Percentiles rank a stretch among this genome's conserved stretches.
These are phyloP conservation scores for Lymantria monacha DNA, from an alignment of 2,888 invertebrate genomes.

Conservation along the genomic window DNA sequence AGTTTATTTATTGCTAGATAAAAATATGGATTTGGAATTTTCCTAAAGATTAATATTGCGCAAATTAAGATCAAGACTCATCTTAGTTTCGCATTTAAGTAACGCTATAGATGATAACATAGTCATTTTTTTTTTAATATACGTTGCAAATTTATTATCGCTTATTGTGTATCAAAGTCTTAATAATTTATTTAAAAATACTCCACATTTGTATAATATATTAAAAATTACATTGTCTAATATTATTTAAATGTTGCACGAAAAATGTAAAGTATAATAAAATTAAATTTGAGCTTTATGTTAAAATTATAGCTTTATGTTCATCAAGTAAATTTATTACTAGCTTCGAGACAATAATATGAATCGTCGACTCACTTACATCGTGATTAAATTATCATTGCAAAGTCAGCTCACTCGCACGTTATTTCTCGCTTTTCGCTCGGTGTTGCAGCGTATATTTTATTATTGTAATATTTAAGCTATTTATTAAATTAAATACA, in stretches of 20 bases:
- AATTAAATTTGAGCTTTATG: slow-evolving; percentile 38
- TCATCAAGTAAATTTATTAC: slow-evolving; percentile 51
- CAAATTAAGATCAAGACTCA: too few species aligned
- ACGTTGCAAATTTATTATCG: too few species aligned
- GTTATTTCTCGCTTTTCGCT: slow-evolving; percentile 52
- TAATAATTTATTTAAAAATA: too few species aligned
- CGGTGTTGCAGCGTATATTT: slow-evolving; percentile 46
- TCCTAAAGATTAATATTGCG: too few species aligned
- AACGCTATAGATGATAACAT: too few species aligned
- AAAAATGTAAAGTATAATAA: slow-evolving; percentile 39
- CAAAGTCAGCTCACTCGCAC: slow-evolving; percentile 60
- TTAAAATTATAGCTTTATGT: slow-evolving; percentile 22
- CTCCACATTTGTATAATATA: background rate
- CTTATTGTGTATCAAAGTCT: too few species aligned
- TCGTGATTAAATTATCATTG: slow-evolving; percentile 78
- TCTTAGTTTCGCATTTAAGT: too few species aligned
- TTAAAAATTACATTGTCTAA: slow-evolving; percentile 14
- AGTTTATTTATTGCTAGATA: too few species aligned
- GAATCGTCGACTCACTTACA: slow-evolving; percentile 60
- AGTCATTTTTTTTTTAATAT: too few species aligned
- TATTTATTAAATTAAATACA: slow-evolving; percentile 17
- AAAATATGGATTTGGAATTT: too few species aligned
- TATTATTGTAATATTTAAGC: slow-evolving; percentile 46
- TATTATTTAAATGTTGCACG: slow-evolving; percentile 18
- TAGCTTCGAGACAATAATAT: slow-evolving; percentile 59